Evolutionary conservation across 2,797 vertebrate species (phyloP).

Genomic region (Microctenopoma lineatum): DNA sequence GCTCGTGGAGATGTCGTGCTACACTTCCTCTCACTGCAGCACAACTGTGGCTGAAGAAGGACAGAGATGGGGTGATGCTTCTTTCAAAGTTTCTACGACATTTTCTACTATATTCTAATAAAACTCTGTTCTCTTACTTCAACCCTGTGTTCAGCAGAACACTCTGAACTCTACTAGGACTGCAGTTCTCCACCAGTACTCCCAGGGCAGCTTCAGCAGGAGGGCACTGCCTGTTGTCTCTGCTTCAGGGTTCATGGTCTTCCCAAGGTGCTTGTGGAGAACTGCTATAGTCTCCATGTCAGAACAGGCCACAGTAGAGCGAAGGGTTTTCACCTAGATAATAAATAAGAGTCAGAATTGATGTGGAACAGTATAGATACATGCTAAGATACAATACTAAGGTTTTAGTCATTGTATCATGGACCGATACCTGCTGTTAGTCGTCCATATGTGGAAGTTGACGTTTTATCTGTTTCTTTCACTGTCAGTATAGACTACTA

Average conservation of each 20-base stretch:
- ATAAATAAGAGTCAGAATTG: slow-evolving; percentile 8
- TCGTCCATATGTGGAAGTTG: slow-evolving; percentile 34
- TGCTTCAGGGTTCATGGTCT: not conserved
- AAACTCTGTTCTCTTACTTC: too few relatives aligned
- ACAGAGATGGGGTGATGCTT: too few relatives aligned
- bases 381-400: not conserved
- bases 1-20: too few relatives aligned
- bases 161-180: not conserved
- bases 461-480: too few relatives aligned
- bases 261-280: slow-evolving; percentile 1
- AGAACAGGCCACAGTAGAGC: slow-evolving; percentile 79
- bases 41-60: too few relatives aligned
- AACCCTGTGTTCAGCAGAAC: too few relatives aligned
- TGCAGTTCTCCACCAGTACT: slow-evolving; percentile 16
- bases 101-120: too few relatives aligned
- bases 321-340: slow-evolving; percentile 85
- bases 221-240: not conserved
- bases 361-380: too few relatives aligned
- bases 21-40: too few relatives aligned
- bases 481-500: too few relatives aligned
- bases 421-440: not conserved
- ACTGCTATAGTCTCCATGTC: slow-evolving; percentile 78
- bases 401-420: not conserved
- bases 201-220: slow-evolving; percentile 19
- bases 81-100: too few relatives aligned